Evolutionary conservation across 2,113 vertebrate genomes (phyloP).

Genomic region (Oceanites oceanicus): DNA sequence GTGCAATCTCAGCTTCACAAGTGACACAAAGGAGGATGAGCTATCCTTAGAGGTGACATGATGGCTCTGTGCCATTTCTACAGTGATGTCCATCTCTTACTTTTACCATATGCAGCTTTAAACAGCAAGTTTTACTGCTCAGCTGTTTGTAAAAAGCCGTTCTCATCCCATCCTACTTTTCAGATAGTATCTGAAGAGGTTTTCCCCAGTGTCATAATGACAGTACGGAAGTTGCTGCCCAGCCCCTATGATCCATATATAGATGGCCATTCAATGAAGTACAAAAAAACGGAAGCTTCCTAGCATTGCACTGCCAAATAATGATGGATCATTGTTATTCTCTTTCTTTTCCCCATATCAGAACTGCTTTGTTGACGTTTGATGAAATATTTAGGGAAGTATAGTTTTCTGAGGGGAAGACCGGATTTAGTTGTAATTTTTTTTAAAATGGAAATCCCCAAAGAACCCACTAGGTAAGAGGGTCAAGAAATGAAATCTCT

Average conservation of each 20-base stretch:
- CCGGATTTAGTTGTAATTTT: background rate
- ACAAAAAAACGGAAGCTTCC: background rate
- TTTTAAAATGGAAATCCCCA: background rate
- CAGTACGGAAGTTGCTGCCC: background rate
- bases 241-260: background rate
- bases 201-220: background rate
- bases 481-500: background rate
- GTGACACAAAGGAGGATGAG: background rate
- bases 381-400: slow-evolving; percentile 24
- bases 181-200: background rate
- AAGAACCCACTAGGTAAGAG: background rate
- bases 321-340: background rate
- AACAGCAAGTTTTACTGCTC: background rate
- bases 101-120: background rate
- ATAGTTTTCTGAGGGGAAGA: background rate
- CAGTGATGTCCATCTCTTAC: background rate
- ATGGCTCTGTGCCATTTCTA: background rate
- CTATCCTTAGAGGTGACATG: background rate
- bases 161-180: background rate
- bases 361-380: background rate
- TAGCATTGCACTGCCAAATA: background rate
- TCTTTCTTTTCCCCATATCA: background rate
- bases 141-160: background rate
- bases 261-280: background rate
- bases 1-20: background rate